Evolutionary conservation across 2,113 vertebrate genomes (phyloP).

Genomic region (Emydura subglobosa): DNA sequence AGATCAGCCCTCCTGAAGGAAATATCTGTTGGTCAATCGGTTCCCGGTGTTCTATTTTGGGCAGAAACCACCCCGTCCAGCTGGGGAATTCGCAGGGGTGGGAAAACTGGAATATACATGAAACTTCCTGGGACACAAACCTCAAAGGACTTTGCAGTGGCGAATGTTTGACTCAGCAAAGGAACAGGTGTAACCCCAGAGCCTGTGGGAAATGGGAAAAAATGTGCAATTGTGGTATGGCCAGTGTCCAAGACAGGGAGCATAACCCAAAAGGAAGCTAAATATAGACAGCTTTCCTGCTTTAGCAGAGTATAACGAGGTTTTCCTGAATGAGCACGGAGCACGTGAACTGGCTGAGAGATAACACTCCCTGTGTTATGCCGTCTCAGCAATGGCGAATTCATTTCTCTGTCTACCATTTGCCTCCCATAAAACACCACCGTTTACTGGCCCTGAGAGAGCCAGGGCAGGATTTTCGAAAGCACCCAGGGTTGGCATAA

Average conservation of each 20-base stretch:
- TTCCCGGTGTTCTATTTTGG: slow-evolving; percentile 14
- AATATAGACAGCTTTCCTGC: slow-evolving; percentile 56
- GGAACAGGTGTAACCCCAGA: slow-evolving; percentile 12
- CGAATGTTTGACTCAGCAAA: slow-evolving; percentile 46
- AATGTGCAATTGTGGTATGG: slow-evolving; percentile 24
- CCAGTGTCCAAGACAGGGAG: background rate
- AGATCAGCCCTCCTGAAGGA: background rate
- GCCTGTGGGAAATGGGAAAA: slow-evolving; percentile 39
- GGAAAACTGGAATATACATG: background rate
- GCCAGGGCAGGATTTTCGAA: background rate
- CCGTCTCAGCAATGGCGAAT: background rate
- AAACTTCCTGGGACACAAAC: background rate
- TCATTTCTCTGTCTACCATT: background rate
- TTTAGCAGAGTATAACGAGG: slow-evolving; percentile 48
- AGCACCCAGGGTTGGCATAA: fast-evolving
- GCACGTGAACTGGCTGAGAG: background rate
- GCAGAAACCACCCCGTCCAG: slow-evolving; percentile 14
- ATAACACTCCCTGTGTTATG: background rate
- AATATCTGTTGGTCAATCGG: background rate
- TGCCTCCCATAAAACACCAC: background rate
- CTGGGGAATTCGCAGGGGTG: background rate
- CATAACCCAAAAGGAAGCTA: background rate
- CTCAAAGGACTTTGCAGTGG: slow-evolving; percentile 38
- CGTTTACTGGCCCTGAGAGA: fast-evolving
- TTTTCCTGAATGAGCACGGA: background rate